Evolutionary conservation across 2,113 vertebrate genomes (phyloP), one percentile per base, ranked within the genome.

Genomic region (Dendrocopos noguchii): DNA sequence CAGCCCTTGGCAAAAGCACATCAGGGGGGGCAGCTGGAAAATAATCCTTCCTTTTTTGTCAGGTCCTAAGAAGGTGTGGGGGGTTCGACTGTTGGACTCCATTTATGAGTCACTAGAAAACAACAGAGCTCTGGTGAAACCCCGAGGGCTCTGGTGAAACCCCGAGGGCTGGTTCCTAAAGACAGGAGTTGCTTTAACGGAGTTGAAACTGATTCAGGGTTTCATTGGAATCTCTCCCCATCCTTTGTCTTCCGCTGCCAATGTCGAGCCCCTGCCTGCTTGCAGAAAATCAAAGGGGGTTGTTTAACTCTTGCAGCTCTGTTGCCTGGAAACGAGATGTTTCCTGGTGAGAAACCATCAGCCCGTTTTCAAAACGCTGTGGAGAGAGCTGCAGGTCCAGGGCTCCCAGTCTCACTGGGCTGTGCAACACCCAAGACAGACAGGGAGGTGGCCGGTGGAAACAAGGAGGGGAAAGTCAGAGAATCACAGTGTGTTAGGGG

Each of bases 231-330:
- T 56, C 50, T 86, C 53, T 87, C 46, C 67, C 34, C 9, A 14
- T 63, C 57, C 22, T 87, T 87, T 93, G 44, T 87, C 25, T 92
- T 68, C 59, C n/a, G 47, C 28, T 55, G 75, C 18, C 72, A 56
- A 79, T 31, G 16, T 67, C 13, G 1, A 20, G 20, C 52, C 13
- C 42, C 20, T 27, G 44, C 8, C n/a, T 57, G 36, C 36, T 72
- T 34, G n/a, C 20, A 46, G 90, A 27, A 90, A 44, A 87, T 50
- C 31, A 59, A 81, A 75, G 13, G 52, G 83, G 36, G 47, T 2
- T 2, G 82, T 79, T 87, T 84, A 42, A 76, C 88, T 57, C 59
- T 70, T 89, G 50, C 24, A 5, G 7, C 21, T 15, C 71, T 29
- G 55, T 89, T 94, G 80, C 75, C 52, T 84, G 78, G 60, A 63